phyloP scores from a whole-genome alignment of 2,888 invertebrate species.

The Diplazon laetatorius region DNA sequence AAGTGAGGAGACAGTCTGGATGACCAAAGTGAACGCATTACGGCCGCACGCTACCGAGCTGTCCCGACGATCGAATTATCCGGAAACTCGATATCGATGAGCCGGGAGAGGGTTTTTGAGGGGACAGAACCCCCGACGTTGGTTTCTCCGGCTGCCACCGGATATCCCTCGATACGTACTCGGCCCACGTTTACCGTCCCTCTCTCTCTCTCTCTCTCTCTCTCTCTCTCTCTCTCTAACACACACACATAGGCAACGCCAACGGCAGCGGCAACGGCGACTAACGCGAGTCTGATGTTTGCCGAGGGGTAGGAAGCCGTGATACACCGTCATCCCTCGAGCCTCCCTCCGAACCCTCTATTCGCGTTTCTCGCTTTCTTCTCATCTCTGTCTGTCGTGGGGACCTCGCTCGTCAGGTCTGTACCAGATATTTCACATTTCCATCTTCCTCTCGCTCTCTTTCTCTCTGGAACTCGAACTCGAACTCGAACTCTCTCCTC shows the following conservation, averaged over 20 bases:
- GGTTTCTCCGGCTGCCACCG: constrained; percentile 77
- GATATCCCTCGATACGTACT: constrained; percentile 72
- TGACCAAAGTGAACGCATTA: constrained; percentile 43
- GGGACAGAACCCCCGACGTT: constrained; percentile 62
- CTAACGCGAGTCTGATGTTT: constrained; percentile 79
- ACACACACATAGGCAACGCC: not conserved
- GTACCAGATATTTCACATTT: constrained; percentile 33
- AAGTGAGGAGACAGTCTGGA: constrained; percentile 55
- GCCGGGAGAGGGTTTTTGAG: constrained; percentile 39
- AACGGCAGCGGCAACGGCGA: constrained; percentile 65
- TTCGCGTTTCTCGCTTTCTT: constrained; percentile 40
- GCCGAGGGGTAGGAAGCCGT: constrained; percentile 72
- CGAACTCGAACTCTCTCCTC: too few species aligned
- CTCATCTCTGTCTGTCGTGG: constrained; percentile 29
- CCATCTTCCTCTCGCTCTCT: constrained; percentile 46
- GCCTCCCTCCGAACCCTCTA: constrained; percentile 45
- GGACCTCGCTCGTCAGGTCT: not conserved
- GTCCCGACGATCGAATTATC: constrained; percentile 75
- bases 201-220: not conserved
- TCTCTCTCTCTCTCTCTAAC: constrained; percentile 1
- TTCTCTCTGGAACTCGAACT: too few species aligned
- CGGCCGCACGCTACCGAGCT: constrained; percentile 33
- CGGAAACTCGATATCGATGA: constrained; percentile 73
- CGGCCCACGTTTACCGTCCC: not conserved
- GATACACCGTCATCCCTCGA: constrained; percentile 62